Evolutionary conservation across 2,113 vertebrate species (phyloP).

Genomic region (Prionailurus viverrinus): DNA sequence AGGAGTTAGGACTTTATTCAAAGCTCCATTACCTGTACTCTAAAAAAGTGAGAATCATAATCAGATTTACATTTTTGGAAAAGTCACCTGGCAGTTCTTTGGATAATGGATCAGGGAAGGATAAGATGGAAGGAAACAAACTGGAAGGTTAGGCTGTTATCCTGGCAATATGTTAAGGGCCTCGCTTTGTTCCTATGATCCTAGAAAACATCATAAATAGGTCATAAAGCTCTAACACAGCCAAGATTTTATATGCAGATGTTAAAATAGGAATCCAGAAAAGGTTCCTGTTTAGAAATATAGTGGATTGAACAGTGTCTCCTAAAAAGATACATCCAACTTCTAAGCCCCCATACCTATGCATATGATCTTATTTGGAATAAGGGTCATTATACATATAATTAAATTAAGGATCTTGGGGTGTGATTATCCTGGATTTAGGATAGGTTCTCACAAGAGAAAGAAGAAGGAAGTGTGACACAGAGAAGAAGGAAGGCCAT

Average conservation of each 20-base stretch:
- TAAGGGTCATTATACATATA: background rate
- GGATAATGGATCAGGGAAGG: background rate
- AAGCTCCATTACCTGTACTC: background rate
- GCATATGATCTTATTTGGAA: background rate
- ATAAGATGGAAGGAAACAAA: background rate
- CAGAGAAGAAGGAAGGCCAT: background rate
- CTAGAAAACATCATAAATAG: background rate
- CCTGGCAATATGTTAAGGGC: background rate
- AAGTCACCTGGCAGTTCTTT: background rate
- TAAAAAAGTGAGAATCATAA: background rate
- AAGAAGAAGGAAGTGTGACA: background rate
- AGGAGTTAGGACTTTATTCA: background rate
- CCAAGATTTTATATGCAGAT: background rate
- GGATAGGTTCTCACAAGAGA: background rate
- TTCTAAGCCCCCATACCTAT: background rate
- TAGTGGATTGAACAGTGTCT: background rate
- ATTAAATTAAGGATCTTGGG: background rate
- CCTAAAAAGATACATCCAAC: background rate
- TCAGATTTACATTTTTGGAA: background rate
- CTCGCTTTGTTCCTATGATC: background rate
- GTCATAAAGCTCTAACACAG: background rate
- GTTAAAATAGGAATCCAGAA: background rate
- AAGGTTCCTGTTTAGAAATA: background rate
- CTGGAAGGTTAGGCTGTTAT: background rate
- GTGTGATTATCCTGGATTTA: constrained; percentile 7